These are phyloP conservation scores for Nettapus auritus DNA, from an alignment of 2,113 vertebrate species.

Conservation along the genomic window DNA sequence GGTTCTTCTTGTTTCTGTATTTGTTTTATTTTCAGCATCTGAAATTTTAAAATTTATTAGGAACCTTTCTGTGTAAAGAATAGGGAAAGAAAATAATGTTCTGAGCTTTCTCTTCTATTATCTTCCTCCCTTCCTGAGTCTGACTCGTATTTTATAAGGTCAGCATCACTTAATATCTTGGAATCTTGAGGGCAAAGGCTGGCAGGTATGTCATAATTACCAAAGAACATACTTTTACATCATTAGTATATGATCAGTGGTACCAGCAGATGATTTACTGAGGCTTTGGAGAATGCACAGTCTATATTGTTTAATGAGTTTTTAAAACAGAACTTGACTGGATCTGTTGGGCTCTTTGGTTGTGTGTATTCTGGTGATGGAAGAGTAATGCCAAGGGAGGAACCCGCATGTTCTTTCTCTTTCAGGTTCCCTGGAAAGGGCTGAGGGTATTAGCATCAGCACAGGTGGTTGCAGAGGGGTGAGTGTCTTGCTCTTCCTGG, in stretches of 20 bases:
- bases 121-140: not conserved
- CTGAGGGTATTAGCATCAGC: accelerated
- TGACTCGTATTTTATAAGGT: accelerated
- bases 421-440: not conserved
- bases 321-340: not conserved
- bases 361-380: not conserved
- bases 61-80: not conserved
- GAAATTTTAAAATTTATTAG: not conserved
- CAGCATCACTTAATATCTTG: accelerated
- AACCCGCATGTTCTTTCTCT: accelerated
- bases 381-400: not conserved
- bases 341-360: accelerated
- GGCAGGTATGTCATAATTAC: not conserved
- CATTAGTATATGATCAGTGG: accelerated
- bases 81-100: not conserved
- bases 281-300: not conserved
- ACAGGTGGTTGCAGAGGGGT: not conserved
- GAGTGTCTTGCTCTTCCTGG: accelerated
- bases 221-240: not conserved
- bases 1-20: not conserved
- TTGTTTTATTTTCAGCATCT: not conserved
- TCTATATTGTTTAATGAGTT: not conserved
- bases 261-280: not conserved
- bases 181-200: not conserved
- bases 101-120: not conserved